These are phyloP conservation scores for Mallateleia sp. DNA, from an alignment of 2,888 invertebrate genomes.

Conservation along the genomic window DNA sequence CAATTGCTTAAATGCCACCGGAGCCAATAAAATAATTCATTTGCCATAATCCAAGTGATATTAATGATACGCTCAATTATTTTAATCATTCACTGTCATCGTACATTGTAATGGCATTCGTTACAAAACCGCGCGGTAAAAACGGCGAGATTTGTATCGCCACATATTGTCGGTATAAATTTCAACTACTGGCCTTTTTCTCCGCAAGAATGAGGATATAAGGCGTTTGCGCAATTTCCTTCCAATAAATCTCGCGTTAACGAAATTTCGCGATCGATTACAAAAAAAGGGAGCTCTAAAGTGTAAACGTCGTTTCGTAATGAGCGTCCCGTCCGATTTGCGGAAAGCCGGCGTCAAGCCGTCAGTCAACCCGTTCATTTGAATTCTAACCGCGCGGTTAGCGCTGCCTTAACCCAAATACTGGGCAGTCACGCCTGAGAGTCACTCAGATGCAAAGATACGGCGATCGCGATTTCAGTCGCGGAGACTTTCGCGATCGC, in stretches of 20 bases:
- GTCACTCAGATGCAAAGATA: constrained; percentile 74
- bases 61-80: constrained; percentile 63
- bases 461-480: constrained; percentile 71
- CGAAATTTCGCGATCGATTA: constrained; percentile 58
- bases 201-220: constrained; percentile 57
- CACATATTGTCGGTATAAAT: constrained; percentile 49
- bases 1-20: constrained; percentile 16
- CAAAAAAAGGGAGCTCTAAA: constrained; percentile 45
- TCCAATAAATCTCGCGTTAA: constrained; percentile 44
- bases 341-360: constrained; percentile 61
- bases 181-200: constrained; percentile 64
- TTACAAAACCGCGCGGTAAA: constrained; percentile 70
- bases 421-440: constrained; percentile 72
- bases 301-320: constrained; percentile 49
- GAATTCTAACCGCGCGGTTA: constrained; percentile 68
- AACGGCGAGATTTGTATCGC: constrained; percentile 63
- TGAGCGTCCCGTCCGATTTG: constrained; percentile 49
- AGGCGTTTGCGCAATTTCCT: constrained; percentile 57
- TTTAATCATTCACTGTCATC: constrained; percentile 74
- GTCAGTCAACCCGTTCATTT: constrained; percentile 64
- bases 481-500: constrained; percentile 71
- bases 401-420: constrained; percentile 74
- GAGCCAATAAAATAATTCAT: constrained; percentile 31
- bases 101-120: constrained; percentile 46
- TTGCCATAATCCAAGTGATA: constrained; percentile 38